These are phyloP conservation scores for Drosophila santomea DNA, from an alignment of 1,140 invertebrate genomes.

Conservation along the genomic window DNA sequence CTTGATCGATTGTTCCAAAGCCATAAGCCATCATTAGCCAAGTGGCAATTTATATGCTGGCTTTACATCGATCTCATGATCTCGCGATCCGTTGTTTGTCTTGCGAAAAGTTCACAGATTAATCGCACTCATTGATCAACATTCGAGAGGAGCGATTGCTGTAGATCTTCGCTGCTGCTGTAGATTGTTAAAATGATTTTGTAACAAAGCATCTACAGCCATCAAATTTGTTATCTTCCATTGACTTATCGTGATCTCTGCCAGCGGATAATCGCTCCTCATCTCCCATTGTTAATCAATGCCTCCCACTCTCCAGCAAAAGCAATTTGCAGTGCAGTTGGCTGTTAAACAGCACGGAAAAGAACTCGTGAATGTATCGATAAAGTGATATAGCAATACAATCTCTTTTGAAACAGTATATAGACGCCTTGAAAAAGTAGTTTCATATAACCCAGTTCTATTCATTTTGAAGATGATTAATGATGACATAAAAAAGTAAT, in stretches of 20 bases:
- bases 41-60: constrained; percentile 35
- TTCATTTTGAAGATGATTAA: not conserved
- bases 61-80: not conserved
- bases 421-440: too few relatives aligned
- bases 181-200: constrained; percentile 12
- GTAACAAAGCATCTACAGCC: constrained; percentile 18
- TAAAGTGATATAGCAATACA: not conserved
- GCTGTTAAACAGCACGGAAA: too few relatives aligned
- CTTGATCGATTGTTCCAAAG: constrained; percentile 36
- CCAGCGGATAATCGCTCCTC: constrained; percentile 12
- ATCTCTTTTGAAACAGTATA: not conserved
- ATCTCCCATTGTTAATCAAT: constrained; percentile 1
- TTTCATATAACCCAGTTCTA: not conserved
- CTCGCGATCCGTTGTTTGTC: constrained; percentile 18
- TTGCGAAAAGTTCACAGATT: constrained; percentile 34
- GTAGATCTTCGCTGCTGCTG: not conserved
- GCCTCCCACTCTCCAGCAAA: too few relatives aligned
- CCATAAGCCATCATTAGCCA: constrained; percentile 43
- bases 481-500: not conserved
- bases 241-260: constrained; percentile 28
- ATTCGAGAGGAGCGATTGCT: constrained; percentile 5
- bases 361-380: too few relatives aligned
- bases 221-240: constrained; percentile 24
- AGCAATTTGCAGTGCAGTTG: too few relatives aligned
- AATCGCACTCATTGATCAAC: constrained; percentile 35